Evolutionary conservation across 2,797 vertebrate genomes (phyloP), one percentile per base, ranked within the genome.

Genomic region (Sebastes diaconus): DNA sequence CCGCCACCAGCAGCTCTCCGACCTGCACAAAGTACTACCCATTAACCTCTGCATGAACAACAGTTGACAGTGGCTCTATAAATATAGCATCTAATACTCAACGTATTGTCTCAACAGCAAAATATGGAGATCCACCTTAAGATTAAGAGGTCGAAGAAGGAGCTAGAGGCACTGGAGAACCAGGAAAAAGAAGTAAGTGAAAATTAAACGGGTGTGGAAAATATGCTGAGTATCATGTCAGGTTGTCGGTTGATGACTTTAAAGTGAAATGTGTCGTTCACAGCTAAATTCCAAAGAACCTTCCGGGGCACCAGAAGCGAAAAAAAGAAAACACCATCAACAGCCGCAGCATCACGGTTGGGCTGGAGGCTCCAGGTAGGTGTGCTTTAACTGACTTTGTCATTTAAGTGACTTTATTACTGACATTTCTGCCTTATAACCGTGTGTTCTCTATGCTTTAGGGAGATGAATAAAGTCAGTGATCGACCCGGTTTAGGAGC

Each of bases 51-150:
- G 4, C 16, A 4, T 68, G 7, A 66, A 27, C 20, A 52, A 0
- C 9, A 5, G n/a, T 25, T 54, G 4, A 29, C 13, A 46, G 9
- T 68, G 3, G 57, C 1, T 5, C 1, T 12, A 6, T 9, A 11
- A 12, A 68, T 60, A 29, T 20, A 34, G 1, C 24, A 18, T 73
- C 42, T 88, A 67, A 90, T 36, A 22, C 9, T 20, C 8, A 2
- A 8, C 73, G 5, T 54, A 5, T 75, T 66, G 3, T 86, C 32
- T 84, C 54, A 58, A 83, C 34, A 99, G 99, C 98, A 99, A 99
- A 99, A 99, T 92, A 96, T 99, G 93, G 98, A 99, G 90, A 98
- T 99, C 86, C 98, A 99, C 69, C 95, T 97, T 75, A 99, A 99
- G 94, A 99, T 99, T 86, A 99, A 97, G 91, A 96, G 93, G 84